These are phyloP conservation scores for Mus pahari DNA, from an alignment of 2,113 vertebrate genomes.

Conservation along the genomic window DNA sequence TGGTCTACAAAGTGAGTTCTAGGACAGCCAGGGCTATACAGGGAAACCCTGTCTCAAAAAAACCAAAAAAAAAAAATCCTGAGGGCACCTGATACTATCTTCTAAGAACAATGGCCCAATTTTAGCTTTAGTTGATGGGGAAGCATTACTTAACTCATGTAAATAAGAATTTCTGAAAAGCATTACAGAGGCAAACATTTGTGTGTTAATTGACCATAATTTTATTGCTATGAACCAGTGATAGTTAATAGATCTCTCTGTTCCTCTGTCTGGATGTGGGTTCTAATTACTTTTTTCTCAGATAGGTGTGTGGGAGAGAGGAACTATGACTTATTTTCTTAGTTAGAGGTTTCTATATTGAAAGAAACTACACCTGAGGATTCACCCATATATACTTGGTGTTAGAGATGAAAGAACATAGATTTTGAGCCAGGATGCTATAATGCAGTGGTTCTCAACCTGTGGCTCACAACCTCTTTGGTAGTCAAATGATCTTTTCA, in stretches of 20 bases:
- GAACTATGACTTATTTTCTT: not conserved
- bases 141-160: not conserved
- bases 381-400: not conserved
- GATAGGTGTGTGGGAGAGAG: not conserved
- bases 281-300: constrained; percentile 49
- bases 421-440: constrained; percentile 7
- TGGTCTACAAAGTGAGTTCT: too few relatives aligned
- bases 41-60: too few relatives aligned
- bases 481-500: not conserved
- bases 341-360: not conserved
- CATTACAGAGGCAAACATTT: not conserved
- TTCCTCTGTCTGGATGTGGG: not conserved
- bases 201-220: not conserved
- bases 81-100: not conserved
- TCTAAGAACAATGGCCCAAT: not conserved
- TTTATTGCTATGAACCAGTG: not conserved
- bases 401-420: constrained; percentile 19
- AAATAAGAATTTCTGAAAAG: not conserved
- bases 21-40: too few relatives aligned
- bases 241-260: not conserved
- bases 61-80: too few relatives aligned
- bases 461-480: not conserved
- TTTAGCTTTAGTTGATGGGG: not conserved
- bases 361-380: not conserved
- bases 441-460: not conserved